Conservation (phyloP, 37 sponge, comb jelly and placozoan species). For the Dysidea cf. avara region DNA sequence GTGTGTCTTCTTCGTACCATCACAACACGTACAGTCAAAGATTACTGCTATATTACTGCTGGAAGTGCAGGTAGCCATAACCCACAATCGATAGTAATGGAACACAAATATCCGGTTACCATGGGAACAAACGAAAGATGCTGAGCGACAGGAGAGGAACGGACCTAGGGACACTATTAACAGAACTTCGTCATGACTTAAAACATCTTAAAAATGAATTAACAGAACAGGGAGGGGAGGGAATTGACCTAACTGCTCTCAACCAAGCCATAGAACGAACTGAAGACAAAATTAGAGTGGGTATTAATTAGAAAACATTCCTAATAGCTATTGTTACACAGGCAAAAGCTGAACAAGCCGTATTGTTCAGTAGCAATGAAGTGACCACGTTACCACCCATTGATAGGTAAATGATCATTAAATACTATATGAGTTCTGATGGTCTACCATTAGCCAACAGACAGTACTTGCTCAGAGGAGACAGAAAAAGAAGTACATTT, state of each 20-base stretch:
- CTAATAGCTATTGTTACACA: not conserved
- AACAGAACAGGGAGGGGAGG: not conserved
- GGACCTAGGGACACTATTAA: too few species aligned
- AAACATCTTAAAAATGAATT: conserved; percentile 42
- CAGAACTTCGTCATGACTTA: conserved; percentile 67
- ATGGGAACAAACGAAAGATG: too few species aligned
- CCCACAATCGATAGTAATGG: too few species aligned
- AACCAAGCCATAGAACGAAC: conserved; percentile 57
- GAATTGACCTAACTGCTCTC: conserved; percentile 42
- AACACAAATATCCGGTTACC: too few species aligned
- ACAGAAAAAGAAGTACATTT: too few species aligned
- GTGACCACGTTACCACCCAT: conserved; percentile 69
- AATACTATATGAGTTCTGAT: not conserved
- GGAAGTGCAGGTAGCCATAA: too few species aligned
- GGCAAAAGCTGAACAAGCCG: conserved; percentile 53
- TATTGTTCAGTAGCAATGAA: conserved; percentile 40
- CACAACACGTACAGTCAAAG: too few species aligned
- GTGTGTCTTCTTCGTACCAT: too few species aligned
- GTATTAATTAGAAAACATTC: not conserved
- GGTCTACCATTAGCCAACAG: too few species aligned
- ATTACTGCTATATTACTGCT: too few species aligned
- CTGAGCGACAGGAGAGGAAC: too few species aligned
- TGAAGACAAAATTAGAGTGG: conserved; percentile 47
- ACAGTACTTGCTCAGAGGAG: too few species aligned
- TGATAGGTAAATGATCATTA: not conserved